Percentiles rank a stretch among this genome's conserved stretches.
These are phyloP conservation scores for Nebria salina DNA, from an alignment of 2,888 invertebrate genomes.

Conservation along the genomic window DNA sequence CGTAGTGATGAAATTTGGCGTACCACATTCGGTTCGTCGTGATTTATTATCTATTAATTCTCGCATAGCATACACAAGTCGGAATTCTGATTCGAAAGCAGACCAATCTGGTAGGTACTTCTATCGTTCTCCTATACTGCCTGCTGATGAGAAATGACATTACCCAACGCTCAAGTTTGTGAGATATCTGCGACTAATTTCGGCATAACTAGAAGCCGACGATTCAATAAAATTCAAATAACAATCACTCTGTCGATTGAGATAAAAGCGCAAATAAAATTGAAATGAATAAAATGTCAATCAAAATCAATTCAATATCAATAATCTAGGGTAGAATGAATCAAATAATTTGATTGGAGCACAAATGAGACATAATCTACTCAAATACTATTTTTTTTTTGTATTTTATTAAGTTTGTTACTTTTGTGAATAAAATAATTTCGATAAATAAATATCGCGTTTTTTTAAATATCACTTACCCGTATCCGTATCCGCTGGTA, in stretches of 20 bases:
- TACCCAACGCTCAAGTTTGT: background rate
- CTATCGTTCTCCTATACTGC: background rate
- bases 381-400: too few relatives aligned
- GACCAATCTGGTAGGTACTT: background rate
- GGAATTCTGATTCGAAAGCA: slow-evolving; percentile 15
- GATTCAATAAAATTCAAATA: background rate
- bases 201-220: background rate
- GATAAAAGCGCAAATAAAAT: slow-evolving; percentile 34
- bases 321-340: slow-evolving; percentile 7
- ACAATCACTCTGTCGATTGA: background rate
- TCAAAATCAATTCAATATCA: slow-evolving; percentile 27
- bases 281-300: slow-evolving; percentile 47
- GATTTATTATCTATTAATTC: slow-evolving; percentile 45
- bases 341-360: background rate
- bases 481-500: slow-evolving; percentile 69
- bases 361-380: too few relatives aligned
- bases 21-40: slow-evolving; percentile 26
- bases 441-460: too few relatives aligned
- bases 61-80: slow-evolving; percentile 24
- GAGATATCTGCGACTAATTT: background rate
- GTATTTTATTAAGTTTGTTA: too few relatives aligned
- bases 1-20: background rate
- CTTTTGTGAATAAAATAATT: too few relatives aligned
- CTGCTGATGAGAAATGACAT: background rate
- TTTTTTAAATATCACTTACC: slow-evolving; percentile 57